These are phyloP conservation scores for Molorchus minor DNA, from an alignment of 2,888 invertebrate genomes.

Conservation along the genomic window DNA sequence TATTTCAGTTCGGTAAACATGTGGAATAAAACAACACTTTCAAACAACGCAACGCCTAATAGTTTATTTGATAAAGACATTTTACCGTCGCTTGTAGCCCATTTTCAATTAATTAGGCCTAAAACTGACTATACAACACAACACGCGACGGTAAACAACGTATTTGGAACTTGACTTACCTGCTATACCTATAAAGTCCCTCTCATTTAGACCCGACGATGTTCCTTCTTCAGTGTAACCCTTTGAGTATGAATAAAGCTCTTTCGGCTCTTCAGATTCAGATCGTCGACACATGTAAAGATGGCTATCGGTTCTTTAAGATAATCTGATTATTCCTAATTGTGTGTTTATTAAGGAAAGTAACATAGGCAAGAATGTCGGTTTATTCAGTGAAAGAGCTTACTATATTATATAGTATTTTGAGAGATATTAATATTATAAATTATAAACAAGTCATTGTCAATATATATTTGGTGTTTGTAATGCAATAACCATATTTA, in stretches of 20 bases:
- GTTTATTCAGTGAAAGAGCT: too few species aligned
- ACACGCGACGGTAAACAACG: constrained; percentile 17
- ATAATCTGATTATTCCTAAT: constrained; percentile 24
- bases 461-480: too few species aligned
- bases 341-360: constrained; percentile 16
- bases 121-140: constrained; percentile 8
- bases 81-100: constrained; percentile 11
- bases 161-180: constrained; percentile 10
- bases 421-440: too few species aligned
- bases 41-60: too few species aligned
- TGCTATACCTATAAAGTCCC: constrained; percentile 12
- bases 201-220: constrained; percentile 8
- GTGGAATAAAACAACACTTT: too few species aligned
- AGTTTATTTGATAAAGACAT: too few species aligned
- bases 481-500: too few species aligned
- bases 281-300: constrained; percentile 47
- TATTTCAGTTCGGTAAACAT: too few species aligned
- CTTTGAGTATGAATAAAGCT: constrained; percentile 30
- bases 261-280: constrained; percentile 31
- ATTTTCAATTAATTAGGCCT: constrained; percentile 12
- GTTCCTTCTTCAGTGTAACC: constrained; percentile 18
- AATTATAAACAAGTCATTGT: too few species aligned
- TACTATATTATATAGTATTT: too few species aligned
- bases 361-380: too few species aligned
- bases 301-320: constrained; percentile 43